phyloP scores from a whole-genome alignment of 2,797 vertebrate genomes.

The Rallus crepitans region DNA sequence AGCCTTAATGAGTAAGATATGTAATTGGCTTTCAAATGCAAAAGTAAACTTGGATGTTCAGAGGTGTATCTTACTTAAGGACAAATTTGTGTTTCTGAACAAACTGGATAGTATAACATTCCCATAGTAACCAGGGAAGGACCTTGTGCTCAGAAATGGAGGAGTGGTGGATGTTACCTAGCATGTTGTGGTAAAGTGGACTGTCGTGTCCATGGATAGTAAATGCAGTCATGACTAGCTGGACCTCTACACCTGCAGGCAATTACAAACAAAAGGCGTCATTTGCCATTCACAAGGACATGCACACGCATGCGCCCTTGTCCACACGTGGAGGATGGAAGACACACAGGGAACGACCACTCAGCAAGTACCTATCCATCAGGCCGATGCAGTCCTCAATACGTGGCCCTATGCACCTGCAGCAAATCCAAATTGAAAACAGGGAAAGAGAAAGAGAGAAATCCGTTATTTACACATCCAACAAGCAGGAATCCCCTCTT shows the following conservation, averaged over 20 bases:
- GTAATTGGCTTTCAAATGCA: background rate
- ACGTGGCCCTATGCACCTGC: conserved; percentile 93
- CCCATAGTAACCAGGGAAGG: background rate
- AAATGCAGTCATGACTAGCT: conserved; percentile 86
- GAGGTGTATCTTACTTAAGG: background rate
- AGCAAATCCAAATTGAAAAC: conserved; percentile 59
- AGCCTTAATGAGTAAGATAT: background rate
- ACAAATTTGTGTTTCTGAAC: background rate
- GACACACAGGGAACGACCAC: conserved; percentile 70
- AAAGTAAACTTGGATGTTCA: background rate
- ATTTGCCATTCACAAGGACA: conserved; percentile 78
- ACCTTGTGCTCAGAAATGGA: conserved; percentile 53
- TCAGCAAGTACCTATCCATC: conserved; percentile 93
- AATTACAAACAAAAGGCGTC: conserved; percentile 83
- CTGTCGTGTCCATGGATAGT: conserved; percentile 84
- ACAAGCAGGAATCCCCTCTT: background rate
- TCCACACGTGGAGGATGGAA: conserved; percentile 72
- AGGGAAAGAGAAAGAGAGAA: conserved; percentile 55
- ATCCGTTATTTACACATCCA: background rate
- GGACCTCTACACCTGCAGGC: conserved; percentile 86
- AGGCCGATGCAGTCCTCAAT: conserved; percentile 97
- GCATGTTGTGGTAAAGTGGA: conserved; percentile 83
- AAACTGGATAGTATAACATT: conserved; percentile 47
- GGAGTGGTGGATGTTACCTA: conserved; percentile 83
- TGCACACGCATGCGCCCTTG: conserved; percentile 81